Evolutionary conservation across 2,113 vertebrate species (phyloP).

Genomic region (Chloropsis hardwickii): DNA sequence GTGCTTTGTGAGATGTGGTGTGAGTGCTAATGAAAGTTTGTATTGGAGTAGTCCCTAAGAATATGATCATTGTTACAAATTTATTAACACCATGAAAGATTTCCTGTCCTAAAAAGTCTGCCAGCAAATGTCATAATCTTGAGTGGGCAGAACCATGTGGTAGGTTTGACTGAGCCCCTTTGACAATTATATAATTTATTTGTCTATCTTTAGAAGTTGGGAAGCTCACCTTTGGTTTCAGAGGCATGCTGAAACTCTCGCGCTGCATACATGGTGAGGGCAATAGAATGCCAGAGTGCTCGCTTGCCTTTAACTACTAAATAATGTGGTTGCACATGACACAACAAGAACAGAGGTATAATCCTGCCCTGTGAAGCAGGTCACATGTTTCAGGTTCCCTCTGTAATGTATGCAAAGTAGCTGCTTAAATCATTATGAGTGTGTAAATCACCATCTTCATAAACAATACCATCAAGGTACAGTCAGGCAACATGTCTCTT

Average conservation of each 20-base stretch:
- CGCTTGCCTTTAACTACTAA: constrained; percentile 51
- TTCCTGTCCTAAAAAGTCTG: constrained; percentile 35
- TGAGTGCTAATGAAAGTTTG: constrained; percentile 24
- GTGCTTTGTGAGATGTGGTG: not conserved
- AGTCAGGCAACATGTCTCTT: constrained; percentile 61
- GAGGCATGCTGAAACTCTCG: constrained; percentile 30
- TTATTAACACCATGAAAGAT: constrained; percentile 37
- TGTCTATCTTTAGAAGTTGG: constrained; percentile 35
- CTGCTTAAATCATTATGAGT: constrained; percentile 60
- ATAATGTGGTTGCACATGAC: constrained; percentile 64
- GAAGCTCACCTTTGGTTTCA: constrained; percentile 45
- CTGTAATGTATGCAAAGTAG: constrained; percentile 61
- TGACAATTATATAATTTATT: constrained; percentile 53
- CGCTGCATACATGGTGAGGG: not conserved
- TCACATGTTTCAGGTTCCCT: constrained; percentile 57
- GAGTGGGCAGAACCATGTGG: constrained; percentile 40
- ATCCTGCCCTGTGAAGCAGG: constrained; percentile 61
- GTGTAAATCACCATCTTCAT: constrained; percentile 65
- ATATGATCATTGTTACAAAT: constrained; percentile 30
- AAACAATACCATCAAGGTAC: constrained; percentile 61
- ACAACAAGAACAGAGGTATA: constrained; percentile 65
- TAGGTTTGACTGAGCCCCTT: constrained; percentile 54
- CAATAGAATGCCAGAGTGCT: constrained; percentile 27
- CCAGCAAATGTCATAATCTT: constrained; percentile 3
- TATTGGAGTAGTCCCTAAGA: constrained; percentile 34